phyloP scores from a whole-genome alignment of 1,140 invertebrate genomes.

The Homalodisca vitripennis region DNA sequence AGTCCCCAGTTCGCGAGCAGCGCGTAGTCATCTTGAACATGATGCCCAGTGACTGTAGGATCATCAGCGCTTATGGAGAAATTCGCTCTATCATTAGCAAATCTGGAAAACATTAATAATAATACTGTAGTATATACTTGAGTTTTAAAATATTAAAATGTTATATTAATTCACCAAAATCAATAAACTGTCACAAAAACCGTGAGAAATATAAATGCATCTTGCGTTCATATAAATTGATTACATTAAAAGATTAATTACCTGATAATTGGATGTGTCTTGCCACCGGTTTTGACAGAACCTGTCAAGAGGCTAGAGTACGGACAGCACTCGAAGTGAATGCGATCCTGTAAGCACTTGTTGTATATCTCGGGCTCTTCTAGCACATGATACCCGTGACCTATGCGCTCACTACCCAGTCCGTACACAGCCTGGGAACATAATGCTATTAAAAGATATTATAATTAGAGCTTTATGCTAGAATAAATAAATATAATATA shows the following conservation, averaged over 20 bases:
- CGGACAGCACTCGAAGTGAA: constrained; percentile 60
- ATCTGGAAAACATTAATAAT: constrained; percentile 45
- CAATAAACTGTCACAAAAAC: no score
- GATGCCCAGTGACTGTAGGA: constrained; percentile 54
- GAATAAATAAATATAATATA: no score
- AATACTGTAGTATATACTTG: neutral
- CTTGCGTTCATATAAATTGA: no score
- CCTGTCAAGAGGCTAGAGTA: constrained; percentile 59
- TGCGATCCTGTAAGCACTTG: constrained; percentile 43
- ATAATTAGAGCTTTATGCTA: no score
- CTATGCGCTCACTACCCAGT: constrained; percentile 57
- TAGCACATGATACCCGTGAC: constrained; percentile 60
- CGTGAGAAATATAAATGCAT: no score
- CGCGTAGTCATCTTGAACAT: constrained; percentile 54
- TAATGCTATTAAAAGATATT: neutral
- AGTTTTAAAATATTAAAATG: neutral
- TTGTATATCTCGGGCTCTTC: constrained; percentile 53
- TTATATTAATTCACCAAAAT: neutral
- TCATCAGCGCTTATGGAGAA: constrained; percentile 65
- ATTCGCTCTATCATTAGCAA: constrained; percentile 57
- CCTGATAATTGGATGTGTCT: constrained; percentile 46
- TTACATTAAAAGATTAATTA: neutral
- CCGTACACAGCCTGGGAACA: constrained; percentile 49
- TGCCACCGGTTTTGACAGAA: constrained; percentile 44
- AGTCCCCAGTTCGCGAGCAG: constrained; percentile 52